Evolutionary conservation across 2,888 invertebrate genomes (phyloP).

Genomic region (Teinopalpus imperialis): DNA sequence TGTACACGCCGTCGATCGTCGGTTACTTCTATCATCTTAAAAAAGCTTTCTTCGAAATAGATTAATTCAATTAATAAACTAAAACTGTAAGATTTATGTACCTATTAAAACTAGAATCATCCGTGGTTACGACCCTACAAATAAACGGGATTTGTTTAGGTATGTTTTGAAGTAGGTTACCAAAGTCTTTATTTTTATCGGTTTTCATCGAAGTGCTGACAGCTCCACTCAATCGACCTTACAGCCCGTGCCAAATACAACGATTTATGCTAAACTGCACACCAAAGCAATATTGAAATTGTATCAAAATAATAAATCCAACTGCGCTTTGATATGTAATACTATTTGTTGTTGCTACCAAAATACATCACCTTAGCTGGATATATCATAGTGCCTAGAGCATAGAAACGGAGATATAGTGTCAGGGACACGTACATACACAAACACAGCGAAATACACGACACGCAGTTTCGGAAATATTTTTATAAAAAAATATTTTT

Average conservation of each 20-base stretch:
- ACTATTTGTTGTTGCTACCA: not conserved
- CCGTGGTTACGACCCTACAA: slow-evolving; percentile 1
- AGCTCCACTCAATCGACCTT: slow-evolving; percentile 11
- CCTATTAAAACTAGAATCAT: not conserved
- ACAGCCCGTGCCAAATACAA: slow-evolving; percentile 13
- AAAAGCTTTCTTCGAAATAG: no score
- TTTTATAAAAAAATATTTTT: no score
- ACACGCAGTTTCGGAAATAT: no score
- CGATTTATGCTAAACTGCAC: slow-evolving; percentile 5
- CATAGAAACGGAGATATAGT: no score
- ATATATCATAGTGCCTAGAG: no score
- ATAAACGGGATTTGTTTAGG: slow-evolving; percentile 11
- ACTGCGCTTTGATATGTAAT: not conserved
- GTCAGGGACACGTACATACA: no score
- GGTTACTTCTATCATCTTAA: no score
- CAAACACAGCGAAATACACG: no score
- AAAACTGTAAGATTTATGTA: slow-evolving; percentile 1
- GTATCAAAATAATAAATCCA: slow-evolving; percentile 1
- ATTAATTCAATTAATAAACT: no score
- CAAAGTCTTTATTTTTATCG: slow-evolving; percentile 10
- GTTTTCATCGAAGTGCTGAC: slow-evolving; percentile 1
- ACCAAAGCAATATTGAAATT: not conserved
- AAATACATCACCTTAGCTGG: no score
- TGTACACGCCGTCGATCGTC: no score
- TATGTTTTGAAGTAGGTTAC: slow-evolving; percentile 5